Conservation (phyloP, 2,797 vertebrate genomes). For the Anguilla anguilla region DNA sequence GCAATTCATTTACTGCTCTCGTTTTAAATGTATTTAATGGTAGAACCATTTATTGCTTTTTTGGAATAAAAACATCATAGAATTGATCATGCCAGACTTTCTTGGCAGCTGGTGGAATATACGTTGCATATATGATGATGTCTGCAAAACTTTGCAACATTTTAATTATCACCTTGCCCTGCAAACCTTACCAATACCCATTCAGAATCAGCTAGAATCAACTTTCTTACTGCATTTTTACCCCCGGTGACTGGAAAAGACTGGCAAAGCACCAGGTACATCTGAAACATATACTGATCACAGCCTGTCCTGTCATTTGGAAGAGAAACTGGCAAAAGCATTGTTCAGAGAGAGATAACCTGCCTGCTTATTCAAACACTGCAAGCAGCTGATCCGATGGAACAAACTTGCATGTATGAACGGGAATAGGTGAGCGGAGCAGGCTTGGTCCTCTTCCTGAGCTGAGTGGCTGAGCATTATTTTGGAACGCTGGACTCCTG, state of each 20-base stretch:
- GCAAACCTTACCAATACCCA: background rate
- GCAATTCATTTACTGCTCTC: background rate
- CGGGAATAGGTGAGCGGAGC: too few relatives aligned
- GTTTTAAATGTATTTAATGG: background rate
- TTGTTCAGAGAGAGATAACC: background rate
- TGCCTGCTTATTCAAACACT: background rate
- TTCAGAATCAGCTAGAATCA: background rate
- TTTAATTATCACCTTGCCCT: background rate
- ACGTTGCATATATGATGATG: background rate
- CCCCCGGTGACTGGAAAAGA: background rate
- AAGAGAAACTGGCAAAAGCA: background rate
- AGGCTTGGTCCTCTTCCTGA: background rate
- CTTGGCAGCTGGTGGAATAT: background rate
- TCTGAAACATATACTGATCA: background rate
- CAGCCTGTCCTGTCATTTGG: background rate
- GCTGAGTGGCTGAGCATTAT: background rate
- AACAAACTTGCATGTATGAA: background rate
- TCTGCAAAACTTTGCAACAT: background rate
- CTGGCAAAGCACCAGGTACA: background rate
- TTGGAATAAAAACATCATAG: background rate
- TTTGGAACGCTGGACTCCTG: background rate
- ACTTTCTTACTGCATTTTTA: background rate
- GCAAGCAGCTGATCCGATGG: background rate
- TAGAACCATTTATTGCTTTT: background rate
- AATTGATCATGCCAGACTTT: background rate